phyloP scores from a whole-genome alignment of 2,797 vertebrate species.

The Rhinoraja longicauda region DNA sequence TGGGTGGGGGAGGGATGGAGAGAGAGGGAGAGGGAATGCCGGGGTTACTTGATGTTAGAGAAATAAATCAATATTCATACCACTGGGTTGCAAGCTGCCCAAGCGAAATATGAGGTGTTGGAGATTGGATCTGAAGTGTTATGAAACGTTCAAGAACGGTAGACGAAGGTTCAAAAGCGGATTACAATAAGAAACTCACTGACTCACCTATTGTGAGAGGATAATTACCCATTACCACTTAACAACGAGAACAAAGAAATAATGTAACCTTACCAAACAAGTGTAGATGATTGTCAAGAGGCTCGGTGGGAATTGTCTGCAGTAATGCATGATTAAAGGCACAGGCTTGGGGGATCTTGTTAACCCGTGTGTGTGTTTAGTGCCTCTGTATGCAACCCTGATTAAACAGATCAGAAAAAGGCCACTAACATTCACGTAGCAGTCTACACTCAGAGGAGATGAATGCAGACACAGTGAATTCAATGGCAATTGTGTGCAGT shows the following conservation, averaged over 20 bases:
- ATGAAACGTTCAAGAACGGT: background rate
- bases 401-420: background rate
- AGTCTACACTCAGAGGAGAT: background rate
- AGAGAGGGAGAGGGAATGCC: too few relatives aligned
- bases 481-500: background rate
- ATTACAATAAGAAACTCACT: background rate
- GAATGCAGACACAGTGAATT: background rate
- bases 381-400: background rate
- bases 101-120: too few relatives aligned
- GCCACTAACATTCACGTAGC: background rate
- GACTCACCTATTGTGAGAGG: conserved; percentile 1
- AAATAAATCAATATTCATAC: too few relatives aligned
- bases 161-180: background rate
- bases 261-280: background rate
- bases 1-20: too few relatives aligned
- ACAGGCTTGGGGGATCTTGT: background rate
- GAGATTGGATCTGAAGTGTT: background rate
- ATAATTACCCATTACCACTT: background rate
- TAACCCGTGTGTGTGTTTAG: background rate
- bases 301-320: background rate
- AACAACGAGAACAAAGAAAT: background rate
- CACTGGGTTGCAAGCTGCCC: too few relatives aligned
- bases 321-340: background rate
- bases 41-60: too few relatives aligned
- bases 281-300: background rate